Percentiles rank a stretch among this genome's conserved stretches.
Conservation (phyloP, 2,888 invertebrate genomes). For the Drepanosiphum platanoidis region DNA sequence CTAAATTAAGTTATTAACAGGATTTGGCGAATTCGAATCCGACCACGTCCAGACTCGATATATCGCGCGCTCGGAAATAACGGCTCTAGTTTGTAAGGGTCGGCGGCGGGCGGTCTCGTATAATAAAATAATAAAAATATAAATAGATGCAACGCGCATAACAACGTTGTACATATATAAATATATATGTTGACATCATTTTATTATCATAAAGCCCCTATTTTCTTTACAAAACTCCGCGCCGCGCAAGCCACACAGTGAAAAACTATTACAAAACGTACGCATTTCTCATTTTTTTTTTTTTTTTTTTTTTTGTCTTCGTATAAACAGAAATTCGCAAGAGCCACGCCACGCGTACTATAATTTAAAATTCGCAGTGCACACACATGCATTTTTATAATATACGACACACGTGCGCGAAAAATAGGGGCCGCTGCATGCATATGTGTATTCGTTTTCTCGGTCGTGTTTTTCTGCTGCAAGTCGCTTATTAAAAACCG, state of each 20-base stretch:
- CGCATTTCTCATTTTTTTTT: too few relatives aligned
- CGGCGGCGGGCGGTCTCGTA: neutral
- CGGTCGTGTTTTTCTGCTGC: too few relatives aligned
- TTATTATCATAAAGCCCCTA: neutral
- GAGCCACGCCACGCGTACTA: neutral
- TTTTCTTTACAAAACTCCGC: neutral
- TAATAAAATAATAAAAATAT: neutral
- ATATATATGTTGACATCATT: neutral
- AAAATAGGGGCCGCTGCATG: neutral
- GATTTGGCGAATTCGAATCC: too few relatives aligned
- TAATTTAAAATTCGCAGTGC: neutral
- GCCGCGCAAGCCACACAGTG: neutral
- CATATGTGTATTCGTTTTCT: neutral
- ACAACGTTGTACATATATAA: too few relatives aligned
- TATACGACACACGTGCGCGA: neutral
- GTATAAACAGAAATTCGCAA: neutral
- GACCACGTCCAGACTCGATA: too few relatives aligned
- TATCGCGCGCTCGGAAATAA: too few relatives aligned
- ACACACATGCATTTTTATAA: neutral
- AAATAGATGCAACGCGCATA: neutral
- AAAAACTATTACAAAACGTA: neutral
- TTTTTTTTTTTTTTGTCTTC: too few relatives aligned
- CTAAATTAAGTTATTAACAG: too few relatives aligned
- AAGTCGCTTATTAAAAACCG: too few relatives aligned
- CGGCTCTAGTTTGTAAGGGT: too few relatives aligned